Evolutionary conservation across 2,888 invertebrate genomes (phyloP).

Genomic region (Sclerodermus sp.): DNA sequence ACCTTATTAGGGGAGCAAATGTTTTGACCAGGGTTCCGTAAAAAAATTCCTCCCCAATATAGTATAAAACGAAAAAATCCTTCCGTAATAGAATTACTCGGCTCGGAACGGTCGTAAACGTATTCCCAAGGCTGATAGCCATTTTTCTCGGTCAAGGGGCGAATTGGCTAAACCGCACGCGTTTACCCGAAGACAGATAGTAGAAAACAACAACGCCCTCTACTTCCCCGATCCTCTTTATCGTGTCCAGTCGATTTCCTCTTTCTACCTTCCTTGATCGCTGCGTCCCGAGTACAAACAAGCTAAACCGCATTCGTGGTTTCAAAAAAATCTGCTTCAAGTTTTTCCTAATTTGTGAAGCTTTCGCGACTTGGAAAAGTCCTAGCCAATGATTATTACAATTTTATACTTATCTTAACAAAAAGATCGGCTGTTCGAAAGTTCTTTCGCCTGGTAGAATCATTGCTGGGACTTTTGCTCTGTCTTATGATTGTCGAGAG

Average conservation of each 20-base stretch:
- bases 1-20: slow-evolving; percentile 46
- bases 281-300: background rate
- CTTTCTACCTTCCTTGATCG: slow-evolving; percentile 11
- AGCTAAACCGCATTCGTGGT: too few relatives aligned
- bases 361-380: too few relatives aligned
- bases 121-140: slow-evolving; percentile 57
- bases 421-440: too few relatives aligned
- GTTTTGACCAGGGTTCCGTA: slow-evolving; percentile 29
- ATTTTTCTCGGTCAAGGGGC: slow-evolving; percentile 58
- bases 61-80: slow-evolving; percentile 53
- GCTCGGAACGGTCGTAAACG: slow-evolving; percentile 56
- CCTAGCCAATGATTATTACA: too few relatives aligned
- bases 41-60: slow-evolving; percentile 38
- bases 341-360: too few relatives aligned
- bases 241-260: slow-evolving; percentile 9
- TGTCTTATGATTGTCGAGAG: too few relatives aligned
- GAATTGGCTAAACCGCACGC: slow-evolving; percentile 53
- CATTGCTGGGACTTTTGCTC: too few relatives aligned
- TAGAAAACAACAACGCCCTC: slow-evolving; percentile 36
- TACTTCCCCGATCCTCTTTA: slow-evolving; percentile 11
- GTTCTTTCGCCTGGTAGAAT: too few relatives aligned
- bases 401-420: too few relatives aligned
- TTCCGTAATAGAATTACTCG: slow-evolving; percentile 56
- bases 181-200: slow-evolving; percentile 53
- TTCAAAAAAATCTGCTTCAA: too few relatives aligned